Conservation (phyloP, 35 echinoderm and acorn worm genomes). For the Diadema setosum region DNA sequence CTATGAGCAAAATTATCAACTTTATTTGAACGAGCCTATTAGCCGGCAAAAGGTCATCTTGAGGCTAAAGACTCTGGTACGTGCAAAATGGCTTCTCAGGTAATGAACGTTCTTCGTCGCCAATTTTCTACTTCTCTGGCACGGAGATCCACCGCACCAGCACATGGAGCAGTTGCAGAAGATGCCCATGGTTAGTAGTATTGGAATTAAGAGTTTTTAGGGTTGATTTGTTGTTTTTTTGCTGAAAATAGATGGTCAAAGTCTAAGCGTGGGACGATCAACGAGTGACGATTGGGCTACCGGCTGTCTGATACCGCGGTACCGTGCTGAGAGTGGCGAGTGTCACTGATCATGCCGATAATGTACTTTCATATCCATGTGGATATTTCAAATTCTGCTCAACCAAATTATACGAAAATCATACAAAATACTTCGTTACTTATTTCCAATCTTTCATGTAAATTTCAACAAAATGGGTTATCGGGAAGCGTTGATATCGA, state of each 20-base stretch:
- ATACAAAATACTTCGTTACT: too few relatives aligned
- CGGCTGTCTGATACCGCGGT: background rate
- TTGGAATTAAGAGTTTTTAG: background rate
- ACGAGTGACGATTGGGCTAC: background rate
- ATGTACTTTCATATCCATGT: too few relatives aligned
- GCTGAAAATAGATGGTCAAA: background rate
- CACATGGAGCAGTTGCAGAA: conserved; percentile 3
- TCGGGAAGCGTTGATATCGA: too few relatives aligned
- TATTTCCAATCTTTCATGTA: too few relatives aligned
- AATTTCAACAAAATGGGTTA: too few relatives aligned
- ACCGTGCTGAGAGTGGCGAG: background rate
- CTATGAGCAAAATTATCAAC: too few relatives aligned
- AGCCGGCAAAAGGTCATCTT: too few relatives aligned
- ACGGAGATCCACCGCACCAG: background rate
- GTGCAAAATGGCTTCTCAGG: conserved; percentile 25
- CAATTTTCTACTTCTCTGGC: conserved; percentile 20
- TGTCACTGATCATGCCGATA: background rate
- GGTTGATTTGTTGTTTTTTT: background rate
- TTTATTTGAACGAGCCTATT: too few relatives aligned
- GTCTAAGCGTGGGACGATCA: background rate
- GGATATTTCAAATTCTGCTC: too few relatives aligned
- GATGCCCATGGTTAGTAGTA: background rate
- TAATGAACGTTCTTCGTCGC: conserved; percentile 17
- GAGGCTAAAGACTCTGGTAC: too few relatives aligned
- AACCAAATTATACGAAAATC: too few relatives aligned